Percentiles rank a stretch among this genome's conserved stretches.
phyloP scores from a whole-genome alignment of 2,113 vertebrate species.

The Pandion haliaetus region DNA sequence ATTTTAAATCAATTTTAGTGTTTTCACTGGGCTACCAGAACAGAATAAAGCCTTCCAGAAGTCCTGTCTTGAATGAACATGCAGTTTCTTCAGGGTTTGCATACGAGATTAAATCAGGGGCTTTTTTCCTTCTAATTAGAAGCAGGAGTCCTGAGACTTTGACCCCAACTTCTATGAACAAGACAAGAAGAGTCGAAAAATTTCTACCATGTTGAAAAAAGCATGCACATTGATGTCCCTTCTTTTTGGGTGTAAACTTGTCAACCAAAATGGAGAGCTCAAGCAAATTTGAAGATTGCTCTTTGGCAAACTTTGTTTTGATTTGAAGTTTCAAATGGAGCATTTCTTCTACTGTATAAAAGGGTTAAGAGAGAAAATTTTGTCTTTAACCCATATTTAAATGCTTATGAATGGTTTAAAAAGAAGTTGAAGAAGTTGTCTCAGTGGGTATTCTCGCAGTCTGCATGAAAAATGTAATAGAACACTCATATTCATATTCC shows the following conservation, averaged over 20 bases:
- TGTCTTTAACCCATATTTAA: background rate
- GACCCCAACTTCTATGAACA: background rate
- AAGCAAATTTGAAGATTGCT: background rate
- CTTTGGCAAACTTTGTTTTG: background rate
- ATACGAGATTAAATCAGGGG: background rate
- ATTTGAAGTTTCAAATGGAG: background rate
- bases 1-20: background rate
- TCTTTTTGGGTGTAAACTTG: background rate
- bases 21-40: background rate
- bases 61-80: background rate
- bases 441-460: background rate
- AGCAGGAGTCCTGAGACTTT: background rate
- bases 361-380: background rate
- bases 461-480: background rate
- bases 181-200: background rate
- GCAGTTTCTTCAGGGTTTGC: background rate
- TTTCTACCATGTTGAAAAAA: background rate
- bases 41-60: background rate
- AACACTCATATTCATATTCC: background rate
- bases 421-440: background rate
- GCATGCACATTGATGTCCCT: fast-evolving
- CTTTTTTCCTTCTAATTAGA: background rate
- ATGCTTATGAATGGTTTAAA: background rate
- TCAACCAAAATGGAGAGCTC: background rate
- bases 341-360: background rate